phyloP scores from a whole-genome alignment of 64 coral and sea anemone species.

The Montipora cactus region DNA sequence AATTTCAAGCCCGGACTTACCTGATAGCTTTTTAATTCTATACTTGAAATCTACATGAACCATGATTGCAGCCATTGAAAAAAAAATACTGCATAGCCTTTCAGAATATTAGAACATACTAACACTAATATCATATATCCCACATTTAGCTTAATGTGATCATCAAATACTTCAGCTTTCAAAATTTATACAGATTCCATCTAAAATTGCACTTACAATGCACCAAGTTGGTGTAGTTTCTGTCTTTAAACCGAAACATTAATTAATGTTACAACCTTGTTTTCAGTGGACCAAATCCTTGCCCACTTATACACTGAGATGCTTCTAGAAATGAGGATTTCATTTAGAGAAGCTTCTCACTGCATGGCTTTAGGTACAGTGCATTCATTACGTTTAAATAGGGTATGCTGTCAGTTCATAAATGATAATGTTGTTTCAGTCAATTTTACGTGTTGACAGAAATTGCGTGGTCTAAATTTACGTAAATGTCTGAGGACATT shows the following conservation, averaged over 20 bases:
- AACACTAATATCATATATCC: background rate
- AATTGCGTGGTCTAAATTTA: background rate
- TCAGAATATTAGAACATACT: background rate
- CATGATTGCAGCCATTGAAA: background rate
- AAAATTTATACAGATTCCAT: background rate
- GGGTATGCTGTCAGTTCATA: background rate
- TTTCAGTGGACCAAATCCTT: slow-evolving; percentile 45
- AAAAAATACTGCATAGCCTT: background rate
- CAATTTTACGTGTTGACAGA: background rate
- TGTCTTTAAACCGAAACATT: background rate
- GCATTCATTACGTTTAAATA: background rate
- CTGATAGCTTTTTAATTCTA: background rate
- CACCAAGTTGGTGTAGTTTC: background rate
- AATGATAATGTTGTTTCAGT: background rate
- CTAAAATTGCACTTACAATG: background rate
- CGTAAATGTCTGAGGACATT: background rate
- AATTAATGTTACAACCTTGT: background rate
- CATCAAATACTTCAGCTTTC: slow-evolving; percentile 3
- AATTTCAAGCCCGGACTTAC: background rate
- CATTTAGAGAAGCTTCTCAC: slow-evolving; percentile 12
- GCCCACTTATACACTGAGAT: slow-evolving; percentile 22
- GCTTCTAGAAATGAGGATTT: slow-evolving; percentile 12
- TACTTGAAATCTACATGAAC: background rate
- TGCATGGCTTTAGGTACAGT: background rate
- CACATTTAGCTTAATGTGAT: background rate